phyloP scores from a whole-genome alignment of 2,797 vertebrate genomes.

The Sphenopsis melanotis region DNA sequence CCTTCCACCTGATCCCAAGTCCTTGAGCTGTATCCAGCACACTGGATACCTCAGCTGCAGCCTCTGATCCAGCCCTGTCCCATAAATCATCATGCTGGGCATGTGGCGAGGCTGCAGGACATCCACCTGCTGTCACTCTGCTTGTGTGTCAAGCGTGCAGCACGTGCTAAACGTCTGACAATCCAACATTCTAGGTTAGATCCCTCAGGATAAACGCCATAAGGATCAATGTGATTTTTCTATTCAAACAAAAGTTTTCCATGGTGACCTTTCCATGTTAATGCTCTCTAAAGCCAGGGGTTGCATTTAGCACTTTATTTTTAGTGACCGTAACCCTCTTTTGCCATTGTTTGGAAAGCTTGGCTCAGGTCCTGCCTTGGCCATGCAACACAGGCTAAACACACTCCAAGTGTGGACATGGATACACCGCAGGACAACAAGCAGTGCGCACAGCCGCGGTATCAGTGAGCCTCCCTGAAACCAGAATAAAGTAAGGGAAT shows the following conservation, averaged over 20 bases:
- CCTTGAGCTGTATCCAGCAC: neutral
- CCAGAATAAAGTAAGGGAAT: constrained; percentile 18
- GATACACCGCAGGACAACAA: neutral
- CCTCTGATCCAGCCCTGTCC: neutral
- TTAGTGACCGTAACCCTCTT: constrained; percentile 36
- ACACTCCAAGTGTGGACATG: constrained; percentile 47
- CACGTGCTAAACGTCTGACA: constrained; percentile 20
- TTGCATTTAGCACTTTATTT: constrained; percentile 59
- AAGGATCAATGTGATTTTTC: constrained; percentile 40
- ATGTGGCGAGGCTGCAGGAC: neutral
- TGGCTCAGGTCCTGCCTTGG: constrained; percentile 44
- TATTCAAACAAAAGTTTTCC: constrained; percentile 62
- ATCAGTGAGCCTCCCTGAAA: constrained; percentile 19
- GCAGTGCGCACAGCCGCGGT: neutral
- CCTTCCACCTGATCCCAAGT: constrained; percentile 18
- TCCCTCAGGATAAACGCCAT: neutral
- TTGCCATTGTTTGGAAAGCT: constrained; percentile 59
- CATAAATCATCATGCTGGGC: neutral
- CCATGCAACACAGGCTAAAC: constrained; percentile 24
- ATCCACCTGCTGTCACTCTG: neutral
- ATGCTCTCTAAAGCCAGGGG: constrained; percentile 22
- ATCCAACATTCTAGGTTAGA: constrained; percentile 13
- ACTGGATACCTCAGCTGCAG: neutral
- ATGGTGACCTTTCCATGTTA: constrained; percentile 52
- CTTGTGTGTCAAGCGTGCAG: neutral